Conservation (phyloP, 2,113 vertebrate genomes). For the Carlito syrichta region DNA sequence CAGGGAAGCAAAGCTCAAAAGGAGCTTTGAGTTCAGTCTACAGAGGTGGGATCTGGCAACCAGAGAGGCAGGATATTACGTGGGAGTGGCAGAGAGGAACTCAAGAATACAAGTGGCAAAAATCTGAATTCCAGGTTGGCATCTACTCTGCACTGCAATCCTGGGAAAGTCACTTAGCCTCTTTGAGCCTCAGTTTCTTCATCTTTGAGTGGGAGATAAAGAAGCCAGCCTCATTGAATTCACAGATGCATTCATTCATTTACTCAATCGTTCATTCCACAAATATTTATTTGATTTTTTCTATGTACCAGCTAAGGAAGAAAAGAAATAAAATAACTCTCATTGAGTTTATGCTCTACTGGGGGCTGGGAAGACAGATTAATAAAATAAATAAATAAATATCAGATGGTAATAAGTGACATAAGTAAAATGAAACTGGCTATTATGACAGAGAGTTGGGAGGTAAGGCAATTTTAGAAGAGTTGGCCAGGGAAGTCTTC, state of each 20-base stretch:
- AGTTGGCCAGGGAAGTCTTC: neutral
- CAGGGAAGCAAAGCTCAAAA: neutral
- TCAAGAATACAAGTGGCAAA: neutral
- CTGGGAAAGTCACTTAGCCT: neutral
- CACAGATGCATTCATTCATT: neutral
- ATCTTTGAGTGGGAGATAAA: neutral
- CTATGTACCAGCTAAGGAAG: neutral
- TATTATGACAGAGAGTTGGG: neutral
- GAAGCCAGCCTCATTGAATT: neutral
- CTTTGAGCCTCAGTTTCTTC: neutral
- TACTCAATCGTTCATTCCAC: neutral
- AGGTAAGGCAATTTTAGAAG: neutral
- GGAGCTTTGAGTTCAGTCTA: neutral
- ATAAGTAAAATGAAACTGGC: neutral
- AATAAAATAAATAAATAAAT: neutral
- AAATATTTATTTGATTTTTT: neutral
- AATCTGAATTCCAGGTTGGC: neutral
- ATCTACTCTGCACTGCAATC: neutral
- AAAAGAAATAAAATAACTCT: neutral
- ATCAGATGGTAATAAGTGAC: neutral
- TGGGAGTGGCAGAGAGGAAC: neutral
- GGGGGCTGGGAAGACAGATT: neutral
- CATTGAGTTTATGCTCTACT: neutral
- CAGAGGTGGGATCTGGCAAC: rapidly evolving
- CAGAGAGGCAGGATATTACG: neutral